Percentiles rank a stretch among this genome's conserved stretches.
Evolutionary conservation across 2,113 vertebrate genomes (phyloP).

Genomic region (Conger conger): DNA sequence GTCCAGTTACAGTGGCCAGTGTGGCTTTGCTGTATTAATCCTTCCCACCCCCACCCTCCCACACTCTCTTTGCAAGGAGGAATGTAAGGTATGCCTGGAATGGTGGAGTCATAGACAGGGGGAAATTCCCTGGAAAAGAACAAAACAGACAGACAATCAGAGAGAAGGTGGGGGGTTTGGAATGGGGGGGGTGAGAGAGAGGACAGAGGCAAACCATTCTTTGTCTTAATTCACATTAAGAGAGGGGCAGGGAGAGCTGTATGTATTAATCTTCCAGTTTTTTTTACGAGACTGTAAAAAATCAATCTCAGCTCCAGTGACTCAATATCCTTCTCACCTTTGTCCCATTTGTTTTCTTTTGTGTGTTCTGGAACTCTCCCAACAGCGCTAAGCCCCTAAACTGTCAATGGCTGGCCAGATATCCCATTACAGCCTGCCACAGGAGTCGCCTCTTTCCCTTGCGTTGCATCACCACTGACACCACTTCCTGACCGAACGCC

Average conservation of each 20-base stretch:
- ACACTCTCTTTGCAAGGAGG: slow-evolving; percentile 51
- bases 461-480: slow-evolving; percentile 66
- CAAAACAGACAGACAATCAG: slow-evolving; percentile 41
- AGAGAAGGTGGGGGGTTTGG: slow-evolving; percentile 34
- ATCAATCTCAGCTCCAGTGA: neutral
- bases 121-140: slow-evolving; percentile 62
- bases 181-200: slow-evolving; percentile 42
- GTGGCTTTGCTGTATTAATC: slow-evolving; percentile 54
- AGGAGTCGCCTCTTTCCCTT: slow-evolving; percentile 50
- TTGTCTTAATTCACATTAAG: neutral
- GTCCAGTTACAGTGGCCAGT: slow-evolving; percentile 27
- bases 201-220: slow-evolving; percentile 9
- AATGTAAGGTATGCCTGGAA: slow-evolving; percentile 66
- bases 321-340: neutral
- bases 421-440: slow-evolving; percentile 65
- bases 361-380: slow-evolving; percentile 33
- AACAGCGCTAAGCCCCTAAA: slow-evolving; percentile 54
- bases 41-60: slow-evolving; percentile 42
- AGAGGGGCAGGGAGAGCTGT: neutral
- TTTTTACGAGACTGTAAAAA: neutral
- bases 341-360: neutral
- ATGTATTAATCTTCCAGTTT: neutral
- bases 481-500: slow-evolving; percentile 30
- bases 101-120: slow-evolving; percentile 63
- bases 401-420: slow-evolving; percentile 39